phyloP scores from a whole-genome alignment of 2,113 vertebrate genomes.

The Oreotrochilus melanogaster region DNA sequence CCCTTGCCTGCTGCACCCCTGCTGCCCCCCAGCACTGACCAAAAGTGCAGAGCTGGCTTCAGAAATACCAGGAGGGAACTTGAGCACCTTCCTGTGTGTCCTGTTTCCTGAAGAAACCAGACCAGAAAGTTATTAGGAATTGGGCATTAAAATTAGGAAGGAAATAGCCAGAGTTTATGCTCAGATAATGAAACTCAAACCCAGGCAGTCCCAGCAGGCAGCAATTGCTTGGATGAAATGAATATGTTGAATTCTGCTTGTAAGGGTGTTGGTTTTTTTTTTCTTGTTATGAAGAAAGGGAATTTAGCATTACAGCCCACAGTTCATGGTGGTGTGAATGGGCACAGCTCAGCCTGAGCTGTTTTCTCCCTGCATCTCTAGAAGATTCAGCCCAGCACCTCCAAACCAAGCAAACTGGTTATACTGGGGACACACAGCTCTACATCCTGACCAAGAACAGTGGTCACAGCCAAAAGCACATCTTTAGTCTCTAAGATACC shows the following conservation, averaged over 20 bases:
- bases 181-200: neutral
- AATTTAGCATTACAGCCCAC: neutral
- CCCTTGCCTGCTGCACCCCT: neutral
- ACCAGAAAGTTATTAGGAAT: neutral
- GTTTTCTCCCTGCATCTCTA: neutral
- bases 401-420: neutral
- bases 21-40: neutral
- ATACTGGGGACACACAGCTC: rapidly evolving
- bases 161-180: neutral
- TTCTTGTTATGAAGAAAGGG: neutral
- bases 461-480: neutral
- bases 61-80: neutral
- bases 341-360: neutral
- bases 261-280: neutral
- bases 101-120: neutral
- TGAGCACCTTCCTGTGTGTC: neutral
- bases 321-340: neutral
- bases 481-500: neutral
- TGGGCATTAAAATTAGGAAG: neutral
- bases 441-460: rapidly evolving
- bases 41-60: neutral
- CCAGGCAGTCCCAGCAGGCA: neutral
- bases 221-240: neutral
- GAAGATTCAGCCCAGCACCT: neutral
- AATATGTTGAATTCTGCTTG: neutral